Evolutionary conservation across 2,113 vertebrate genomes (phyloP).

Genomic region (Prunella himalayana): DNA sequence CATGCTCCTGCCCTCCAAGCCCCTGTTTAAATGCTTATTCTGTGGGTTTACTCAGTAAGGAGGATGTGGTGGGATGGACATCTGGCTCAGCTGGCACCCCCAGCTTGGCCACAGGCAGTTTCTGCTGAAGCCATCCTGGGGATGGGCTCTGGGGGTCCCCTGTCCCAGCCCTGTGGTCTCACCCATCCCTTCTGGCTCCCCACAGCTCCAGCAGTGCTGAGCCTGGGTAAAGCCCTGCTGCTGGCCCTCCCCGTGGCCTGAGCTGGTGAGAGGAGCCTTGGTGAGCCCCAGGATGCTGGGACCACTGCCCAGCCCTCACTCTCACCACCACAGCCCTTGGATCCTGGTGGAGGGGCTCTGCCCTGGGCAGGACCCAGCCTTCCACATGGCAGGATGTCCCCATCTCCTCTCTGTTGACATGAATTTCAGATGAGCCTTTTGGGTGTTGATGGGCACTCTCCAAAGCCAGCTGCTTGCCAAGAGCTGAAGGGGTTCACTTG

Average conservation of each 20-base stretch:
- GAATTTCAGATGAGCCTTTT: neutral
- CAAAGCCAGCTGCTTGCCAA: neutral
- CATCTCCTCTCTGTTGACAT: neutral
- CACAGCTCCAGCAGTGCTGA: neutral
- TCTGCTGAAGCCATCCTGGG: neutral
- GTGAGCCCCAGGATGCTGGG: neutral
- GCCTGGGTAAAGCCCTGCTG: neutral
- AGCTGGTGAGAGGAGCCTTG: neutral
- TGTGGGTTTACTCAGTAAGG: neutral
- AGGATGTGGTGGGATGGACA: neutral
- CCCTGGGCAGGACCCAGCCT: neutral
- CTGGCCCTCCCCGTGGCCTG: rapidly evolving
- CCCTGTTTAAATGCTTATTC: neutral
- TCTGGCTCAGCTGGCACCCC: neutral
- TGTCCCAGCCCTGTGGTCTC: neutral
- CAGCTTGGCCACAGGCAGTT: neutral
- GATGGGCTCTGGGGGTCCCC: neutral
- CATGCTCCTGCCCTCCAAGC: rapidly evolving
- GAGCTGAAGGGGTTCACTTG: neutral
- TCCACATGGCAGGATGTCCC: neutral
- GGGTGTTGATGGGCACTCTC: neutral
- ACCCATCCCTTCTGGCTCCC: neutral
- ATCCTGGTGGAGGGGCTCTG: neutral
- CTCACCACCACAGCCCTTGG: rapidly evolving
- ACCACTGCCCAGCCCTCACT: neutral